These are phyloP conservation scores for Cryptotermes secundus DNA, from an alignment of 1,140 invertebrate species.

Conservation along the genomic window DNA sequence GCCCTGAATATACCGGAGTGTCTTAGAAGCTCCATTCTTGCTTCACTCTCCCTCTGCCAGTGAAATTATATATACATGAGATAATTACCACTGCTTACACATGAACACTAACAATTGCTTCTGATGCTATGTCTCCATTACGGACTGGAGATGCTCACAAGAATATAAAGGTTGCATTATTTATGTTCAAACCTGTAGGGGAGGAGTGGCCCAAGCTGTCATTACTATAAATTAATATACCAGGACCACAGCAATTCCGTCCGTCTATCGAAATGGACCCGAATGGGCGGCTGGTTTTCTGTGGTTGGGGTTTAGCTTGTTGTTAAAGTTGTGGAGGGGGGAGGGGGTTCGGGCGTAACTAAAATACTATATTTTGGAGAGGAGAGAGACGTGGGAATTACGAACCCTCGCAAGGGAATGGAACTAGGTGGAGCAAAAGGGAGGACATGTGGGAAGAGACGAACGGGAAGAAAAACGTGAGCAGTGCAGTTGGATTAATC, in stretches of 20 bases:
- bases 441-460: not conserved
- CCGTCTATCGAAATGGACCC: not conserved
- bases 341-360: not conserved
- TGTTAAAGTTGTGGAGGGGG: not conserved
- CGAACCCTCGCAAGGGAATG: not conserved
- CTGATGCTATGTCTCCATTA: not conserved
- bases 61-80: not conserved
- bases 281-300: not conserved
- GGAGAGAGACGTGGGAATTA: not conserved
- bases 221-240: conserved; percentile 19
- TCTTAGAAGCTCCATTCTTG: not conserved
- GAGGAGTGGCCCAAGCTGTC: conserved; percentile 1
- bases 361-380: not conserved
- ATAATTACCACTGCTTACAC: conserved; percentile 3
- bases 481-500: not conserved
- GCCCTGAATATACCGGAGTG: not conserved
- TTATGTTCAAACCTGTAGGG: not conserved
- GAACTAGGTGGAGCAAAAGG: not conserved
- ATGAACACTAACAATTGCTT: not conserved
- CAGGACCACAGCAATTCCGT: not conserved
- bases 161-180: not conserved
- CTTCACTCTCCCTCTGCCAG: not conserved
- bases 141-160: not conserved
- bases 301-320: not conserved
- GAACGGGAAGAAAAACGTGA: not conserved